Evolutionary conservation across 1,140 invertebrate genomes (phyloP), one percentile per base, ranked within the genome.

Genomic region (Ostrea edulis): DNA sequence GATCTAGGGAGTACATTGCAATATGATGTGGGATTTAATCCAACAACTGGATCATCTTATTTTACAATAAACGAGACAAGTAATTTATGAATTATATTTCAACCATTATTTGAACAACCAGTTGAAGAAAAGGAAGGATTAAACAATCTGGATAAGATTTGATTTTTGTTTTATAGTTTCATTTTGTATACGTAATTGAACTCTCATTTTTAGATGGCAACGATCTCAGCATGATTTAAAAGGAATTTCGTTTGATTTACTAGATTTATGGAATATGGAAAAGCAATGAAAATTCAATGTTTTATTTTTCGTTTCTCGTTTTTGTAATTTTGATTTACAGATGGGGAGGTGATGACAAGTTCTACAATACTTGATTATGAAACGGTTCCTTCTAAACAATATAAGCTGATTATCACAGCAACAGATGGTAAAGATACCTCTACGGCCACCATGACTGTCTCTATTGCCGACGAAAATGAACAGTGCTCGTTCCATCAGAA

Each of bases 371-470:
- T 84, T 3, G 82, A 84, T 54, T 84, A 35, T 55, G 82, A 84
- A 55, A 25, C 51, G 2, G 55, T 84, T 22, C n/a, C 82, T 55
- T 22, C n/a, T 84, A 55, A n/a, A 55, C 55, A 52, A 12, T 54
- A 25, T n/a, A 4, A 84, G 20, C 53, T 84, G 25, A 35, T 84
- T 12, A 25, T 84, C 8, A 54, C 51, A 0, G 82, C 82, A 9
- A 84, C 82, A 25, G 82, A 84, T 12, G 82, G 82, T 0, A 84
- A 84, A 20, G 52, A 84, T 22, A 84, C 82, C 8, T 52, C 82
- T 1, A 84, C 51, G 8, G 82, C 82, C 20, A 84, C 82, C 0
- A 84, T 84, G 52, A 53, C 52, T 2, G n/a, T 84, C 22, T 35
- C 82, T 54, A 52, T 84, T 2, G 55, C 82, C 3, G 82, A 84